These are phyloP conservation scores for Auanema sp. DNA, from an alignment of 2,888 invertebrate genomes.

Conservation along the genomic window DNA sequence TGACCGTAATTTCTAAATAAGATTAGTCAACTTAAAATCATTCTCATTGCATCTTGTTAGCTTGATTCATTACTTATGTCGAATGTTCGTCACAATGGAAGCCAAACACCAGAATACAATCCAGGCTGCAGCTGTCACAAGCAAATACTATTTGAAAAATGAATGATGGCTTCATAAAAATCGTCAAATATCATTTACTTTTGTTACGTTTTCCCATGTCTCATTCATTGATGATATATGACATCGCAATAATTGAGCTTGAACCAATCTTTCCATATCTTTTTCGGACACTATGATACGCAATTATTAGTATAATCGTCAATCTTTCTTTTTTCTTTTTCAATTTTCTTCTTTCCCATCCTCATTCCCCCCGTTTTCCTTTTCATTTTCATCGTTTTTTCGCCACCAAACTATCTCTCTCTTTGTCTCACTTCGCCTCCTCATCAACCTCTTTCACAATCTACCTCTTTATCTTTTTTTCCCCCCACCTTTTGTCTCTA, in stretches of 20 bases:
- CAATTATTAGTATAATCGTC: no score
- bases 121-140: constrained; percentile 37
- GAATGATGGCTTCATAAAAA: constrained; percentile 1
- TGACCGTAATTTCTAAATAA: constrained; percentile 41
- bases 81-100: constrained; percentile 37
- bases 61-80: constrained; percentile 29
- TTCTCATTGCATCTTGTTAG: constrained; percentile 9
- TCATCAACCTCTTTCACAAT: not conserved
- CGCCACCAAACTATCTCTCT: constrained; percentile 4
- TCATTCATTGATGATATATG: constrained; percentile 8
- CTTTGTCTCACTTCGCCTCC: not conserved
- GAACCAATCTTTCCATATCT: no score
- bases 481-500: not conserved
- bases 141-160: constrained; percentile 23
- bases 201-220: constrained; percentile 10
- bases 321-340: not conserved
- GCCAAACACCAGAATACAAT: constrained; percentile 44
- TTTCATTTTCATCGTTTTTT: constrained; percentile 15
- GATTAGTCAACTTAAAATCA: not conserved
- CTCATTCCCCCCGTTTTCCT: constrained; percentile 8
- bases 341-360: no score
- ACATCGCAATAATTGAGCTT: no score
- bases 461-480: not conserved
- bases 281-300: no score
- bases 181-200: constrained; percentile 5